Evolutionary conservation across 64 coral and sea anemone genomes (phyloP).

Genomic region (Anthopleura sola): DNA sequence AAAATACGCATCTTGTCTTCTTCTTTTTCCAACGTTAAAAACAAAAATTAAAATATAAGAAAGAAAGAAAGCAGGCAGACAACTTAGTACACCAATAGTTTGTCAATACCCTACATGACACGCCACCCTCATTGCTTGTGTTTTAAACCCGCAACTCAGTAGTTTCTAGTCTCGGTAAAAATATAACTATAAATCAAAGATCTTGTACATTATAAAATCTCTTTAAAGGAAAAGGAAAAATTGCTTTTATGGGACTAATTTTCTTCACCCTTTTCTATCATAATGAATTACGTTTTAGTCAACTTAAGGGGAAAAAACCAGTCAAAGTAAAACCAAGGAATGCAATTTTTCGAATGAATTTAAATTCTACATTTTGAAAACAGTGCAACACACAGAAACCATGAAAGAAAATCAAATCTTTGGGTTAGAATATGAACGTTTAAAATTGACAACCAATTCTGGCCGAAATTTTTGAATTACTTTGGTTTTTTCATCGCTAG

Average conservation of each 20-base stretch:
- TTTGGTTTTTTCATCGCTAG: neutral
- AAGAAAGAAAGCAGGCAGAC: neutral
- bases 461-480: neutral
- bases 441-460: neutral
- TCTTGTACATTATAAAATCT: no score
- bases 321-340: neutral
- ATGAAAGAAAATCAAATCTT: neutral
- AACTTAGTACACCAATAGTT: neutral
- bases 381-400: neutral
- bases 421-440: neutral
- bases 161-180: neutral
- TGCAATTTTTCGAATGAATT: neutral
- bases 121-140: neutral
- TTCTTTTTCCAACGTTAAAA: neutral
- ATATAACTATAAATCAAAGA: neutral
- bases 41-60: neutral
- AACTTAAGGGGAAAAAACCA: neutral
- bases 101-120: neutral
- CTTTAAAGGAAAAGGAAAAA: neutral
- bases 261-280: no score
- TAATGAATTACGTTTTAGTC: neutral
- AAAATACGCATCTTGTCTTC: neutral
- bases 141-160: neutral
- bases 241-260: no score
- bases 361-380: neutral